Evolutionary conservation across 1,140 invertebrate genomes (phyloP), one percentile per base, ranked within the genome.

Genomic region (Rhagoletis zephyria): DNA sequence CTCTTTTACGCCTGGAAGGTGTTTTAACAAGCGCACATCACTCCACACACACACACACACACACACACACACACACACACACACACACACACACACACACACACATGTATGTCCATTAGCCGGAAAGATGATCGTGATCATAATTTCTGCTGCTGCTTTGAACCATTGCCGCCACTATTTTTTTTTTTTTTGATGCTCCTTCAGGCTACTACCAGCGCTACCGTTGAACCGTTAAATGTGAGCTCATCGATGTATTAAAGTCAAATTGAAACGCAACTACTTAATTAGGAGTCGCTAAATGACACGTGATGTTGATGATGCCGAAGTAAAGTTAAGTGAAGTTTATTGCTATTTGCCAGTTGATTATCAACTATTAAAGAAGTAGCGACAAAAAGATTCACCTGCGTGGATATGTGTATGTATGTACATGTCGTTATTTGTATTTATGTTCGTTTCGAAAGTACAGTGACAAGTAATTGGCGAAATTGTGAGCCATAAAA

Each of bases 221-320:
- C 74, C 74, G 74, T 81, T 56, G 74, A 3, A 81, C 48, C 74
- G 45, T 48, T 81, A 56, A 14, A 56, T 81, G 51, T 19, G 48
- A 56, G 74, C 45, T 19, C 74, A 81, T 56, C 74, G 74, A 81
- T 81, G 30, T 30, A 86, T 64, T 56, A 59, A 86, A 86, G 5
- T 86, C 85, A 64, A 86, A 86, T 65, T 86, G 59, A 86, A 86
- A 63, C n/a, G 85, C 85, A 56, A 86, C 63, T 60, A 60, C 85
- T 86, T 86, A 86, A 86, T 86, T 86, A 86, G 12, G 19, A 4
- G 30, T 19, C 45, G 48, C 19, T 65, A 48, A 45, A 86, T 63
- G 85, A 86, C 85, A 86, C 48, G 48, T 65, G 60, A 61, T 65
- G 85, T 45, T 51, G 63, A 86, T 86, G 59, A 51, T 86, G 85